Conservation (phyloP, 2,888 invertebrate species). For the Drosophila multiciliata region DNA sequence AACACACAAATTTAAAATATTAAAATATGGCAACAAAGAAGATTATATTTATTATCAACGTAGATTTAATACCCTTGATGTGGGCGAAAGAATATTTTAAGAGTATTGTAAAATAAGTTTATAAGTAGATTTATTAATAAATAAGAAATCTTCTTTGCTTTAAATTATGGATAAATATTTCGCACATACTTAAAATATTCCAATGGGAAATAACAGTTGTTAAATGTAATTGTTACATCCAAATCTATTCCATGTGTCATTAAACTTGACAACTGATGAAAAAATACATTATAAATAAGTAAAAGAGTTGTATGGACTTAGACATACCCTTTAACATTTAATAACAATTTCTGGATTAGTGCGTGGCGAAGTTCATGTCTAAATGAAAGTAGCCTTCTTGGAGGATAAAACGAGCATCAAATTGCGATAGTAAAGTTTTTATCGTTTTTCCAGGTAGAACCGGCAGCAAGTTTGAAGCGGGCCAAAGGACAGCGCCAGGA, state of each 20-base stretch:
- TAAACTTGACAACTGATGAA: background rate
- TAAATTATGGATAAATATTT: background rate
- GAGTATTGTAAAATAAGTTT: background rate
- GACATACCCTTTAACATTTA: background rate
- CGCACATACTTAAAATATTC: background rate
- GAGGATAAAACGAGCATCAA: constrained; percentile 47
- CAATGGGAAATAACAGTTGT: background rate
- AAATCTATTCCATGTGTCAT: background rate
- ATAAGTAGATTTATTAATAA: background rate
- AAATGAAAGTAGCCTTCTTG: background rate
- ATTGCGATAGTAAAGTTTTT: constrained; percentile 58
- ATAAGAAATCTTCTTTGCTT: background rate
- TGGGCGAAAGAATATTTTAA: background rate
- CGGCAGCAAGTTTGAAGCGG: constrained; percentile 50
- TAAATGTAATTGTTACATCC: background rate
- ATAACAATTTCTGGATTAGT: background rate
- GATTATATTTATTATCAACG: background rate
- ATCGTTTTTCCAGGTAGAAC: constrained; percentile 54
- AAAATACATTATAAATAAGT: background rate
- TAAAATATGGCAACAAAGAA: background rate
- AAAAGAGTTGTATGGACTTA: background rate
- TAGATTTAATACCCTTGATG: background rate
- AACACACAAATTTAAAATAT: constrained; percentile 57
- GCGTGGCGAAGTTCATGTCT: background rate
- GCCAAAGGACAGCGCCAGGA: constrained; percentile 56